Evolutionary conservation across 2,888 invertebrate genomes (phyloP).

Genomic region (Drosophila parthenogenetica): DNA sequence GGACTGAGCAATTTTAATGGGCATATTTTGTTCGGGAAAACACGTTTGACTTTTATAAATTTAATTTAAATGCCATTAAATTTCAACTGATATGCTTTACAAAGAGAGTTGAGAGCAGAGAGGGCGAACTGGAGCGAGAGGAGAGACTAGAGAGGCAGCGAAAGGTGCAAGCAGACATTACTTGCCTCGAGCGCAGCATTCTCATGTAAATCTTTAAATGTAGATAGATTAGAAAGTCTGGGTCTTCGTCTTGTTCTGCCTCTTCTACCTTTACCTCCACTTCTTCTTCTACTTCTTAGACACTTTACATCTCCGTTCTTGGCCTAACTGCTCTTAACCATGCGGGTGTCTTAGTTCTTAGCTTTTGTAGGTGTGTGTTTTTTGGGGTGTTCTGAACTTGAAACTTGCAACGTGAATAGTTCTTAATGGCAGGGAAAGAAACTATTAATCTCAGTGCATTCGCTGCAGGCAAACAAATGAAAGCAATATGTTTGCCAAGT

Average conservation of each 20-base stretch:
- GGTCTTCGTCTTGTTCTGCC: not conserved
- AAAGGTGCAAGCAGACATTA: constrained; percentile 45
- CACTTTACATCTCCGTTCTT: constrained; percentile 14
- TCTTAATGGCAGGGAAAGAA: constrained; percentile 29
- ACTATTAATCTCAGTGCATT: constrained; percentile 66
- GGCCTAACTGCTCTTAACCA: not conserved
- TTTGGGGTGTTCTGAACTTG: constrained; percentile 64
- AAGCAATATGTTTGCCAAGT: constrained; percentile 32
- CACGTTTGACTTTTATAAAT: constrained; percentile 71
- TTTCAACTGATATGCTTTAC: constrained; percentile 50
- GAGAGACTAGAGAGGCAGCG: constrained; percentile 6
- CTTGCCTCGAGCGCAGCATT: constrained; percentile 37
- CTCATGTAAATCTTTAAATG: constrained; percentile 47
- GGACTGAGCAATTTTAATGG: constrained; percentile 32
- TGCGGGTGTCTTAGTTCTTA: constrained; percentile 38
- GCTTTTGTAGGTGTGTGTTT: constrained; percentile 52
- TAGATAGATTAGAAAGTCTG: constrained; percentile 24
- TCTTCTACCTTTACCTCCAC: not conserved
- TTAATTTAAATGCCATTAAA: constrained; percentile 76
- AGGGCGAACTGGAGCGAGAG: constrained; percentile 14
- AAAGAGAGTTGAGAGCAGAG: constrained; percentile 30
- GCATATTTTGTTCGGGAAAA: constrained; percentile 50
- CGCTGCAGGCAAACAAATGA: constrained; percentile 55
- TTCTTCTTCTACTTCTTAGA: not conserved
- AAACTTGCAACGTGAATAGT: constrained; percentile 44